Conservation (phyloP, 2,797 vertebrate genomes). For the Enteromius fasciolatus region DNA sequence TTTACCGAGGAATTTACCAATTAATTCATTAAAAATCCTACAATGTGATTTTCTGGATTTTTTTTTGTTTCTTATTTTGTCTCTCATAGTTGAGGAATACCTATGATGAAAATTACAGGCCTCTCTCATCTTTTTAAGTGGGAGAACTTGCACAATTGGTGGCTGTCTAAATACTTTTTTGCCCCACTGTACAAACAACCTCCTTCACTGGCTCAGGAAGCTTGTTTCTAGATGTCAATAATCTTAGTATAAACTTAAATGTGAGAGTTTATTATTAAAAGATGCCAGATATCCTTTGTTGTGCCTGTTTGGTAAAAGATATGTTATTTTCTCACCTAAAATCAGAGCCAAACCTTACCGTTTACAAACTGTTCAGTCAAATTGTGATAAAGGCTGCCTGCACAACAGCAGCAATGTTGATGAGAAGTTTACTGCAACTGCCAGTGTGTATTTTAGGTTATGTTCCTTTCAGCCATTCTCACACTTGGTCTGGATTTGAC, state of each 20-base stretch:
- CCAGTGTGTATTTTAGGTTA: constrained; percentile 40
- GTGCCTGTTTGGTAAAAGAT: constrained; percentile 12
- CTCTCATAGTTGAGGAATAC: no score
- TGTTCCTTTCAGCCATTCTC: constrained; percentile 32
- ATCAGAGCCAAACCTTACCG: neutral
- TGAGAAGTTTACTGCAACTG: constrained; percentile 9
- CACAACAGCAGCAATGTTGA: constrained; percentile 5
- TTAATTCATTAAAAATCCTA: no score
- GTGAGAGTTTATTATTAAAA: constrained; percentile 29
- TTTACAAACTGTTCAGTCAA: constrained; percentile 27
- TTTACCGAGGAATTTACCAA: no score
- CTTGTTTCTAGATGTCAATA: constrained; percentile 9
- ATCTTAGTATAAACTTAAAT: constrained; percentile 34
- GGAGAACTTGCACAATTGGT: no score
- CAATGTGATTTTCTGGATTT: no score
- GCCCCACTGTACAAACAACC: constrained; percentile 22
- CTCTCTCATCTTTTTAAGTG: no score
- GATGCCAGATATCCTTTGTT: constrained; percentile 22
- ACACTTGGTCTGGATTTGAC: constrained; percentile 44
- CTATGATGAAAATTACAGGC: no score
- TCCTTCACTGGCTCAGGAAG: constrained; percentile 15
- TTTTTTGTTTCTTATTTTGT: no score
- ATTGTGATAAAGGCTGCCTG: neutral
- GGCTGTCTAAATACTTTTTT: no score
- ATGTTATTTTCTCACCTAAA: constrained; percentile 5